Evolutionary conservation across 2,888 invertebrate genomes (phyloP).

Genomic region (Elysia crispata): DNA sequence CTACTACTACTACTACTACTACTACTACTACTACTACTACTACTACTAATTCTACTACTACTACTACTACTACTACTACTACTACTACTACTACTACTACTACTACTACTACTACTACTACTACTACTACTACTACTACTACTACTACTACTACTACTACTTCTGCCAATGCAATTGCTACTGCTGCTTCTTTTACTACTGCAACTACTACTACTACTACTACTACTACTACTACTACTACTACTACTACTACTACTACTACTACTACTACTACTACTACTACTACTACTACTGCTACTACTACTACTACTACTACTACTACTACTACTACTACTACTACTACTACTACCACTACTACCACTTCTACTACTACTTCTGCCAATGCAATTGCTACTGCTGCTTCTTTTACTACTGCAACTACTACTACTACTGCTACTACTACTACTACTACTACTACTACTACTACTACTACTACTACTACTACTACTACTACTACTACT

Average conservation of each 20-base stretch:
- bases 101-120: too few relatives aligned
- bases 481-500: too few relatives aligned
- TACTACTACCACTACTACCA: neutral
- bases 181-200: neutral
- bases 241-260: neutral
- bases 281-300: constrained; percentile 15
- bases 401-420: neutral
- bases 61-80: too few relatives aligned
- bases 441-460: too few relatives aligned
- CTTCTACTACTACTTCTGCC: neutral
- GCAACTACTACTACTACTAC: neutral
- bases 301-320: constrained; percentile 6
- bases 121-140: constrained; percentile 10
- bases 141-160: constrained; percentile 5
- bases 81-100: constrained; percentile 9
- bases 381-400: neutral
- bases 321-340: constrained; percentile 3
- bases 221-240: constrained; percentile 7
- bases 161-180: neutral
- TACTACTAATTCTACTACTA: too few relatives aligned
- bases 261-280: neutral
- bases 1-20: too few relatives aligned
- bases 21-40: too few relatives aligned
- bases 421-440: neutral
- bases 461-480: too few relatives aligned